Evolutionary conservation across 2,888 invertebrate species (phyloP), one percentile per base, ranked within the genome.

Genomic region (Cantharis rustica): DNA sequence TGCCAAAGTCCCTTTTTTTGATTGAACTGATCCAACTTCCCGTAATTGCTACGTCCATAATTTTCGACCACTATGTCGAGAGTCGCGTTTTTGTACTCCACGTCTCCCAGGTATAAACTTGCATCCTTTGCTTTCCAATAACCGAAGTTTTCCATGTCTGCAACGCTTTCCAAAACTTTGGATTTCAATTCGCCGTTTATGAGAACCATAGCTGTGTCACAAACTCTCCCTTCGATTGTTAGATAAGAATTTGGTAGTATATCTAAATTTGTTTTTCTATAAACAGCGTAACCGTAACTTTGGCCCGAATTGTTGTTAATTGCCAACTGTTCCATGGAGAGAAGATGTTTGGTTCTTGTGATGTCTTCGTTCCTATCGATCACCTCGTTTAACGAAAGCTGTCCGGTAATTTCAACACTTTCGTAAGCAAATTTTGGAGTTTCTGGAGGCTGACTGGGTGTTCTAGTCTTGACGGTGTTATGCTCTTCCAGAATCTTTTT

Each of bases 41-140:
- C 87, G 31, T 84, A 87, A 86, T 95, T 95, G 61, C 95, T 91
- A 71, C 96, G 91, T 10, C 97, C 97, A 89, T 95, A 95, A 86
- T 95, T 96, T 88, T 97, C 97, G 1, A 90, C 89, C 1, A 92
- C 80, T 10, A 91, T 78, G 75, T 89, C 88, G 16, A 90, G 73
- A 62, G 85, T 86, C 1, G 86, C 85, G 2, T 83, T 81, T 16
- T 83, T 79, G 16, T 80, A 77, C 16, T 75, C 79, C 2, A 77
- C 47, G 3, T 82, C 64, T 3, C 84, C 83, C 17, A 89, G 76
- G 16, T 79, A 79, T 61, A 88, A 76, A 10, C 81, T 84, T 0
- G 85, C 84, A 79, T 88, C 84, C 71, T 82, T 80, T 13, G 80
- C 17, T 75, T 81, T 82, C 88, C 89, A 89, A 80, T 85, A 89